Base-by-base conservation (phyloP, 2,888 invertebrate species). In the Drosophila paranaensis region DNA sequence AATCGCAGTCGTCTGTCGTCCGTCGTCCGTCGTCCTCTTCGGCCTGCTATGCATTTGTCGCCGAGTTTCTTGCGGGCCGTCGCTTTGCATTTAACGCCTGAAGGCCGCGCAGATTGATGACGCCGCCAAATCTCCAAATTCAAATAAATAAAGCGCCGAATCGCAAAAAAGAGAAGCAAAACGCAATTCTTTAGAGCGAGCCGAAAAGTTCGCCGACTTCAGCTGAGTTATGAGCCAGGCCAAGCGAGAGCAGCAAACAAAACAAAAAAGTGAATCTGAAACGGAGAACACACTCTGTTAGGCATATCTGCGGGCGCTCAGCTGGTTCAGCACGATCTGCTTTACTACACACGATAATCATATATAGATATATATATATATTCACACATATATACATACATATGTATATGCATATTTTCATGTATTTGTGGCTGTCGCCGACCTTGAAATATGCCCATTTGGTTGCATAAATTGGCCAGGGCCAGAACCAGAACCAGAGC, bases 401-500 rank as follows among this genome's bases (percentile, higher is more conserved):
- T 20, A 53, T 40, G 39, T 14, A 55, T 50, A 16, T 72, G 13
- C 43, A 20, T 53, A 6, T 16, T 33, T 33, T 39, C 30, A 27
- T 71, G 46, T 54, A 60, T 70, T 37, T 60, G 27, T 46, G 50
- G 65, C 77, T 72, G 71, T 79, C 77, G 64, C 79, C 82, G 90
- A 91, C 90, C 90, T 91, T 91, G 90, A 91, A 91, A 89, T 82
- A 84, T 87, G 83, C 79, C 77, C 80, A 75, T 71, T 77, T 75
- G 78, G 81, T 80, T 82, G 81, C 91, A 91, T 90, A 91, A 91
- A 90, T 91, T 82, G 66, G 35, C 50, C 62, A 25, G 42, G 53
- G 35, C 30, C 51, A 25, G 30, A 40, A 27, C 50, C 61, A 25
- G 39, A 54, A 37, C 25, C 33, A 33, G 33, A 8, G 30, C 30